Percentiles rank a stretch among this genome's conserved stretches.
Evolutionary conservation across 2,888 invertebrate species (phyloP).

Genomic region (Maniola hyperantus): DNA sequence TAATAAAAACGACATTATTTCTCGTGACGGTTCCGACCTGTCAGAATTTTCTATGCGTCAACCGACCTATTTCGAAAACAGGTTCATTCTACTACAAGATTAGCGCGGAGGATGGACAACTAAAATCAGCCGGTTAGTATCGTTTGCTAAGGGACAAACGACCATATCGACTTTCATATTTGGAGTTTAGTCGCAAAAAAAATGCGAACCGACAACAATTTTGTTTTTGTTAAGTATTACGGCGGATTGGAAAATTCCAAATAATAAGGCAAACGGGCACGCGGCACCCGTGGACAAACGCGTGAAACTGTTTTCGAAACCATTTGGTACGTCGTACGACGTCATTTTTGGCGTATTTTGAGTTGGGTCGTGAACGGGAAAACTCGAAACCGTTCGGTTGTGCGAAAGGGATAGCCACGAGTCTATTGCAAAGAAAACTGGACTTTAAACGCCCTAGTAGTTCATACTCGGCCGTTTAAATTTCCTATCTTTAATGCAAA

Average conservation of each 20-base stretch:
- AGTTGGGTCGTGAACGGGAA: constrained; percentile 80
- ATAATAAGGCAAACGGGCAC: constrained; percentile 70
- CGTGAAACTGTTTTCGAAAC: constrained; percentile 81
- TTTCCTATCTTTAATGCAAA: constrained; percentile 55
- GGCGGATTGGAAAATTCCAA: constrained; percentile 86
- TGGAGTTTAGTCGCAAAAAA: constrained; percentile 75
- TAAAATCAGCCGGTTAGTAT: constrained; percentile 60
- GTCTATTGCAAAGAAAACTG: constrained; percentile 57
- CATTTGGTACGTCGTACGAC: constrained; percentile 77
- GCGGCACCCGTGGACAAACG: constrained; percentile 71
- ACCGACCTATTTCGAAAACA: constrained; percentile 37
- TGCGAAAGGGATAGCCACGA: constrained; percentile 64
- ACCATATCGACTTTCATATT: constrained; percentile 73
- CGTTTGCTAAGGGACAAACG: constrained; percentile 54
- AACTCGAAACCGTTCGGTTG: constrained; percentile 80
- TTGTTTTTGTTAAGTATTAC: constrained; percentile 66
- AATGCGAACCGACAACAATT: constrained; percentile 75
- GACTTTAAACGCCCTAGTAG: constrained; percentile 58
- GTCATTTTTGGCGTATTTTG: constrained; percentile 83
- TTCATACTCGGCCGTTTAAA: constrained; percentile 61
- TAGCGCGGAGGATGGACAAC: constrained; percentile 44
- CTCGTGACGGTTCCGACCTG: constrained; percentile 75
- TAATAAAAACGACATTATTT: constrained; percentile 83
- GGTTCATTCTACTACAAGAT: constrained; percentile 26
- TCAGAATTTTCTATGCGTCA: constrained; percentile 77